Conservation (phyloP, 2,888 invertebrate species). For the Cinara cedri region DNA sequence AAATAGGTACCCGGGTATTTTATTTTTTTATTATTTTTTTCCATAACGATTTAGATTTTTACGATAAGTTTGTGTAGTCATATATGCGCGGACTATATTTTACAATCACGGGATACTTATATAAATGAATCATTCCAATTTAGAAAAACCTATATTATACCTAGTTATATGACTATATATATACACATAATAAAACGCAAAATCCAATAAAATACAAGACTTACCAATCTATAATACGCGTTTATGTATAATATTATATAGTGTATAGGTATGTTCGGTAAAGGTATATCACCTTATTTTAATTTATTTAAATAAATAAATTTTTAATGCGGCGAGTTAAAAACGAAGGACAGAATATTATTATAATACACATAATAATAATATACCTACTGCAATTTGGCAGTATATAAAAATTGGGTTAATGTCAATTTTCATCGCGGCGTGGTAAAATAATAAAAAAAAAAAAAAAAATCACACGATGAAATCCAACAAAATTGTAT, state of each 20-base stretch:
- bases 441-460: neutral
- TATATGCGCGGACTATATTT: slow-evolving; percentile 9
- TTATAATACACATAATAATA: too few relatives aligned
- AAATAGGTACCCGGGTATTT: neutral
- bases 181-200: too few relatives aligned
- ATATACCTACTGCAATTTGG: neutral
- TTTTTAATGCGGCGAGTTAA: slow-evolving; percentile 13
- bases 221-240: neutral
- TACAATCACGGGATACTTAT: neutral
- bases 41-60: slow-evolving; percentile 18
- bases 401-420: slow-evolving; percentile 47
- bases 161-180: too few relatives aligned
- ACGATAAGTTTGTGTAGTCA: slow-evolving; percentile 9
- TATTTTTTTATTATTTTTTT: neutral
- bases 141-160: too few relatives aligned
- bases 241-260: slow-evolving; percentile 13
- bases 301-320: slow-evolving; percentile 28
- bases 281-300: too few relatives aligned
- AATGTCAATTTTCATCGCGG: slow-evolving; percentile 11
- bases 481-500: slow-evolving; percentile 7
- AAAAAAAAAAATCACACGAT: slow-evolving; percentile 36
- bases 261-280: too few relatives aligned
- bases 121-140: neutral
- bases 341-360: slow-evolving; percentile 29
- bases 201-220: neutral